These are phyloP conservation scores for Clepsis dumicolana DNA, from an alignment of 2,888 invertebrate species.

Conservation along the genomic window DNA sequence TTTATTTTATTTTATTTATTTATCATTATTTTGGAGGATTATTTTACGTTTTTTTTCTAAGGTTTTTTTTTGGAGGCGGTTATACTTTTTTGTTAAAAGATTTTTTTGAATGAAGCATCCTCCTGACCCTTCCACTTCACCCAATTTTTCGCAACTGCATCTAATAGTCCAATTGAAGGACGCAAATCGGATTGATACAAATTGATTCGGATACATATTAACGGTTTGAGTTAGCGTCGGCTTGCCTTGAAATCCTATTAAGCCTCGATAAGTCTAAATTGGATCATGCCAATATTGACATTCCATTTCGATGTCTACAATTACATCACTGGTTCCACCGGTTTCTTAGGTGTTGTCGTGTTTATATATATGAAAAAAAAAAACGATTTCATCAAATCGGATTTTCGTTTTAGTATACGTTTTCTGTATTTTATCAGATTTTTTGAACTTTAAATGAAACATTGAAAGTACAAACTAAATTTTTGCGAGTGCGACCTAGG, in stretches of 20 bases:
- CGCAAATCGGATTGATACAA: background rate
- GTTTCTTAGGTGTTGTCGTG: background rate
- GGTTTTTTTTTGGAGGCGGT: no score
- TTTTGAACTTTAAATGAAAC: no score
- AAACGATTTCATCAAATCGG: no score
- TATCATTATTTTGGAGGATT: no score
- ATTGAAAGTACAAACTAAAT: no score
- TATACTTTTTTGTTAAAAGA: no score
- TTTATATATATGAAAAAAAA: no score
- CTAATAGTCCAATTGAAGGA: background rate
- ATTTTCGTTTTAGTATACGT: no score
- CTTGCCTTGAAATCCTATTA: background rate
- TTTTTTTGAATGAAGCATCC: background rate
- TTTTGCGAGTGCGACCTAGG: no score
- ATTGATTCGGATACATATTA: background rate
- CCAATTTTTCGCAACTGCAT: background rate
- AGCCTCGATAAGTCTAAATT: background rate
- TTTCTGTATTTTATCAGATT: no score
- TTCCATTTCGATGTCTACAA: background rate
- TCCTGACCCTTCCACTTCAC: background rate
- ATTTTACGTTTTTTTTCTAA: no score
- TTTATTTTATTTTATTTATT: no score
- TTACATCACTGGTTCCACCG: background rate
- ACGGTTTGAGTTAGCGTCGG: background rate
- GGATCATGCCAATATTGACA: conserved; percentile 1